Evolutionary conservation across 2,797 vertebrate genomes (phyloP), one percentile per base, ranked within the genome.

Genomic region (Dipus sagitta): DNA sequence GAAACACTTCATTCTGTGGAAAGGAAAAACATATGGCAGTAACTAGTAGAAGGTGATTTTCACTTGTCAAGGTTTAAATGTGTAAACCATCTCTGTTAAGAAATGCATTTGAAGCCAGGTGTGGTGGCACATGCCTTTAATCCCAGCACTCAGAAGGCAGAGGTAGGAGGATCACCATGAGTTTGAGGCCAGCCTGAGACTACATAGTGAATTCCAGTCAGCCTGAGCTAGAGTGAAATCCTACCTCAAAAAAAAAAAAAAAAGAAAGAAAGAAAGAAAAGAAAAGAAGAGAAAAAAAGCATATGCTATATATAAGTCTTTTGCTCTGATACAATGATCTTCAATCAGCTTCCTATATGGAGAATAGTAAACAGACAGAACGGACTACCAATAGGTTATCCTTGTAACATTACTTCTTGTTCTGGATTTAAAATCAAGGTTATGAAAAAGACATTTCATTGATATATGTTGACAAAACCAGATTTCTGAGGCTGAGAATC

Each of bases 401-500:
- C 77, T 11, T 71, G 11, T 32, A 77, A 62, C 15, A 26, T 72
- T 85, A 81, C 80, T 81, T 79, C 91, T 81, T 91, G 34, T 47
- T 76, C 62, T 83, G 32, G n/a, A 47, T 90, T 89, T 92, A 58
- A 91, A 91, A 58, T 91, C 62, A 82, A 7, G 38, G 64, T 21
- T 38, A 71, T 77, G 71, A 71, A 60, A 94, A 96, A 77, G 75
- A n/a, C 26, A 92, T 80, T 72, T 84, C 9, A 24, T 79, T 92
- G 23, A 84, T 20, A 32, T 83, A 3, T 64, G 12, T 77, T 86
- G 60, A 88, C 30, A 92, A 88, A 93, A 93, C 11, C n/a, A 67
- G 71, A 79, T 88, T 93, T 93, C 85, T 83, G 38, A 83, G 84
- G 12, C 47, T 52, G 80, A 65, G 70, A 83, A 92, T 30, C 86